Evolutionary conservation across 1,140 invertebrate species (phyloP), one percentile per base, ranked within the genome.

Genomic region (Steinernema feltiae): DNA sequence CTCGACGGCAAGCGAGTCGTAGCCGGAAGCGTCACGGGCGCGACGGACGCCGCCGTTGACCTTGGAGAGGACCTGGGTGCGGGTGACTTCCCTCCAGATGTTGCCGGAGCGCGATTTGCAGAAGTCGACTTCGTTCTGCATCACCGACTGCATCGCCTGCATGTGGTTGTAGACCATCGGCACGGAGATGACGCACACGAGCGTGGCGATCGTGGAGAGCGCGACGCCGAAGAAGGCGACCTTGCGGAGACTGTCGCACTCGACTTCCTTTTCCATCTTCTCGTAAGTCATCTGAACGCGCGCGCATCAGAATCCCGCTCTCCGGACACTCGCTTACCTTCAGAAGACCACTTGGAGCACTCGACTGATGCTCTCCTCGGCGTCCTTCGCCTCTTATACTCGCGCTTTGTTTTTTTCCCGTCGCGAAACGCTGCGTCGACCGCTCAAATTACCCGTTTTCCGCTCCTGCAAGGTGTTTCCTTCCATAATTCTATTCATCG

Each of bases 101-200:
- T 83, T 83, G 46, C 77, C 77, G 53, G 83, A 78, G 32, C 82
- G 75, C 41, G 77, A 79, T 24, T 81, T 80, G 74, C 83, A 84
- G 80, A 85, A 84, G 63, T 85, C 83, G 30, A 84, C 77, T 63
- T 84, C 83, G 70, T 75, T 78, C 71, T 84, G 82, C 83, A 84
- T 83, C 31, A 83, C 77, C 30, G 83, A 80, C 70, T 84, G 82
- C 73, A 84, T 79, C 30, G 81, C 79, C 73, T 83, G 82, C 77
- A 83, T 82, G 80, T 85, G 84, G 75, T 84, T 85, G 77, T 86
- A 85, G 35, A 85, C 63, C 85, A 85, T 85, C 46, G 84, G 84
- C 15, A 86, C 85, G 41, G 82, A 81, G 63, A 85, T 80, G n/a
- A 85, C 84, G 70, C 85, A 85, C 41, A 85, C 81, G 31, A 85